phyloP scores from a whole-genome alignment of 1,140 invertebrate genomes.

The Brachionus rotundiformis region DNA sequence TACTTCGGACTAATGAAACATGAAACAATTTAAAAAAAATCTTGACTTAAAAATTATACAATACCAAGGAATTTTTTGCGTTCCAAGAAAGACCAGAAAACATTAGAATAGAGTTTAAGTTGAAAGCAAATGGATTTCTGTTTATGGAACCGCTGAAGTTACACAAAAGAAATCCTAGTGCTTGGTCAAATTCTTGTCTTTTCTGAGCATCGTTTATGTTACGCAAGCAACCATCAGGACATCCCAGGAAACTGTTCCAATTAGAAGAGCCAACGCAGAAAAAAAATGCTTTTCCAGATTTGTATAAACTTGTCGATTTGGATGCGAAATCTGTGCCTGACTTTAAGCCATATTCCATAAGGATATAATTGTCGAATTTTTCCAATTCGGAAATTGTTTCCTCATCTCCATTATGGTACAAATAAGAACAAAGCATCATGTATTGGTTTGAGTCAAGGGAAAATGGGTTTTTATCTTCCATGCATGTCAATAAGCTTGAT shows the following conservation, averaged over 20 bases:
- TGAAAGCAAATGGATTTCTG: slow-evolving; percentile 49
- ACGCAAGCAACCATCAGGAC: slow-evolving; percentile 37
- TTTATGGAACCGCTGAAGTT: slow-evolving; percentile 9
- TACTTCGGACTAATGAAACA: background rate
- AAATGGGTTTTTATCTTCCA: slow-evolving; percentile 48
- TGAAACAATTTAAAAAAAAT: background rate
- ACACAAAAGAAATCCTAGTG: slow-evolving; percentile 25
- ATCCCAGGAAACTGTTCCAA: slow-evolving; percentile 43
- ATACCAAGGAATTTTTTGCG: background rate
- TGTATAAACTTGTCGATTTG: slow-evolving; percentile 40
- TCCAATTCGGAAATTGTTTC: slow-evolving; percentile 26
- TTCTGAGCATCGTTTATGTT: slow-evolving; percentile 44
- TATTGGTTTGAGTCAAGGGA: slow-evolving; percentile 5
- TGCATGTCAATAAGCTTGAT: slow-evolving; percentile 33
- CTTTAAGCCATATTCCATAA: slow-evolving; percentile 50
- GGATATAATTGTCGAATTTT: slow-evolving; percentile 35
- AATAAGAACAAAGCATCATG: slow-evolving; percentile 50
- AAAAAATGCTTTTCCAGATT: slow-evolving; percentile 33
- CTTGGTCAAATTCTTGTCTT: slow-evolving; percentile 13
- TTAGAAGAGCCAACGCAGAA: slow-evolving; percentile 41
- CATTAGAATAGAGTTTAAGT: slow-evolving; percentile 45
- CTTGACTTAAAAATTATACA: background rate
- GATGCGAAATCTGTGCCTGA: slow-evolving; percentile 44
- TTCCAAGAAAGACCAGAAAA: slow-evolving; percentile 45
- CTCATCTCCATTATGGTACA: slow-evolving; percentile 38